Evolutionary conservation across 1,140 invertebrate genomes (phyloP).

Genomic region (Pseudobourletiella spinata): DNA sequence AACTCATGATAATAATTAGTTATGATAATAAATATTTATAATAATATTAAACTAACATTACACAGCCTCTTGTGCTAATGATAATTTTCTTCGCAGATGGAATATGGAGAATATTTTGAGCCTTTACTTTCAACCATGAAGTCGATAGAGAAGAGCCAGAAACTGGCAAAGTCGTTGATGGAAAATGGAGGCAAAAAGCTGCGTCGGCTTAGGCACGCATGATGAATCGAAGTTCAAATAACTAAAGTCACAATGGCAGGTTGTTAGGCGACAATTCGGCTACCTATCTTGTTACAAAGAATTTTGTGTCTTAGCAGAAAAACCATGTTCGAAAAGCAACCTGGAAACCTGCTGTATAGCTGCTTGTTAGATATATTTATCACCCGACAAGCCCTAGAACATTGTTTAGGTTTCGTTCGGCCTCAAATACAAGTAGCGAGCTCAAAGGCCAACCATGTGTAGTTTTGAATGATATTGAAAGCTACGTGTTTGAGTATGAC

Average conservation of each 20-base stretch:
- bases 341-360: slow-evolving; percentile 2
- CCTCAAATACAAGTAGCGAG: too few species aligned
- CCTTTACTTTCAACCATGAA: not conserved
- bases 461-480: too few species aligned
- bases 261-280: not conserved
- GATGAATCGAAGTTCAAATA: not conserved
- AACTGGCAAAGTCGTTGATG: not conserved
- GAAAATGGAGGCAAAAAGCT: not conserved
- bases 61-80: slow-evolving; percentile 6
- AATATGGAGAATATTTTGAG: not conserved
- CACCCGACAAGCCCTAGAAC: too few species aligned
- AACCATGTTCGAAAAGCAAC: not conserved
- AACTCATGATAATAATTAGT: not conserved
- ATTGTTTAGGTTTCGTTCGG: too few species aligned
- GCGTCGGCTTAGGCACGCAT: not conserved
- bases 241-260: not conserved
- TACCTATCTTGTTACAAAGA: not conserved
- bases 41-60: too few species aligned
- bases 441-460: too few species aligned
- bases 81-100: slow-evolving; percentile 18
- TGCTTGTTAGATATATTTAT: too few species aligned
- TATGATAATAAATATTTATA: too few species aligned
- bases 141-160: slow-evolving; percentile 2
- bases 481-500: too few species aligned
- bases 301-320: not conserved